Evolutionary conservation across 2,888 invertebrate species (phyloP).

Genomic region (Cryptocheilus praepositus): DNA sequence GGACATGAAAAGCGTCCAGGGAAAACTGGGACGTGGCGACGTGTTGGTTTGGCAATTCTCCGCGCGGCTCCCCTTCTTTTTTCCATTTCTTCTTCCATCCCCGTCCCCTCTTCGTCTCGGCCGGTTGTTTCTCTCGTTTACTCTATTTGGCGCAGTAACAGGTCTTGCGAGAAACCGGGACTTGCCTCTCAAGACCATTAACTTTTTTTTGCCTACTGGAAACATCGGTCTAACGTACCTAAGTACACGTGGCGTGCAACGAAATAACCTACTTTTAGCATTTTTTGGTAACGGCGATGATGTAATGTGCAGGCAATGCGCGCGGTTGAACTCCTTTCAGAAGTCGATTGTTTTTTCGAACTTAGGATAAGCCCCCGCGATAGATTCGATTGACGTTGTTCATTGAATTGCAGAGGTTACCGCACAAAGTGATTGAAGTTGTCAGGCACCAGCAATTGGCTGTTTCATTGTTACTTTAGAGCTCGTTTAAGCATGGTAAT

Average conservation of each 20-base stretch:
- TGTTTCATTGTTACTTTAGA: too few relatives aligned
- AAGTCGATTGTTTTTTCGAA: not conserved
- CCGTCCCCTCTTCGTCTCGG: too few relatives aligned
- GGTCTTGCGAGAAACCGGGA: slow-evolving; percentile 21
- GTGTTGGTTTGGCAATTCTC: slow-evolving; percentile 1
- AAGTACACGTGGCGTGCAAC: slow-evolving; percentile 14
- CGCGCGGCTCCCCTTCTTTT: not conserved
- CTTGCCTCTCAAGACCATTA: slow-evolving; percentile 28
- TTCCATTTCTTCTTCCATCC: not conserved
- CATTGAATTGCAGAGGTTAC: too few relatives aligned
- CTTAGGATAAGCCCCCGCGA: not conserved
- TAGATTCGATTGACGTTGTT: too few relatives aligned
- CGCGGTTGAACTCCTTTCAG: slow-evolving; percentile 4
- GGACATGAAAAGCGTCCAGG: too few relatives aligned
- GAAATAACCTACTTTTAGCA: slow-evolving; percentile 37
- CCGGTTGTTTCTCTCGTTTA: slow-evolving; percentile 8
- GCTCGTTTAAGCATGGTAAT: too few relatives aligned
- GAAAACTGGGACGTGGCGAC: not conserved
- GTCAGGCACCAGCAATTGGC: too few relatives aligned
- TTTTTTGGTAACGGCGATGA: slow-evolving; percentile 32
- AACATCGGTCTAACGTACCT: slow-evolving; percentile 15
- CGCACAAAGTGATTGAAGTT: too few relatives aligned
- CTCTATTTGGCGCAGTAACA: slow-evolving; percentile 30
- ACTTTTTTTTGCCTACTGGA: slow-evolving; percentile 9
- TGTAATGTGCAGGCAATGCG: slow-evolving; percentile 28